Conservation (phyloP, 2,797 vertebrate species). For the Geotrypetes seraphini region DNA sequence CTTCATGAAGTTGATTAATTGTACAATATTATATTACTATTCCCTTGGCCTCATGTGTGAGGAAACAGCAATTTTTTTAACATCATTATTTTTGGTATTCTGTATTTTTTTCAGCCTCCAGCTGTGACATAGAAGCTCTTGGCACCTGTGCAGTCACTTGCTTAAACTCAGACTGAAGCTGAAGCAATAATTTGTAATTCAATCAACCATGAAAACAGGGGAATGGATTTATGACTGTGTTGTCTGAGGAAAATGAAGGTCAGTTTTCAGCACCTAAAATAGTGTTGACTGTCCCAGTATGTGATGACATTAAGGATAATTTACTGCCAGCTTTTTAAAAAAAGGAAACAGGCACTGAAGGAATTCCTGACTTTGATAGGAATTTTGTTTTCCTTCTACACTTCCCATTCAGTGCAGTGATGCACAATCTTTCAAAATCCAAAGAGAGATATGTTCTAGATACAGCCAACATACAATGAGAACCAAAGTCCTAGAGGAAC, state of each 20-base stretch:
- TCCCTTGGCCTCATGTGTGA: too few species aligned
- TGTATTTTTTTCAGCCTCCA: slow-evolving; percentile 15
- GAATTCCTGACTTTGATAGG: too few species aligned
- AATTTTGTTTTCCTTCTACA: too few species aligned
- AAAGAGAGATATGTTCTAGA: too few species aligned
- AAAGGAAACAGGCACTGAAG: slow-evolving; percentile 12
- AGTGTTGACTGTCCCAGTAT: slow-evolving; percentile 23
- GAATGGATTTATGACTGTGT: slow-evolving; percentile 38
- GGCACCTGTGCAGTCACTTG: background rate
- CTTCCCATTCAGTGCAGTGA: too few species aligned
- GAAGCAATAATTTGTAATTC: slow-evolving; percentile 38
- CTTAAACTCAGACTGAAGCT: slow-evolving; percentile 24
- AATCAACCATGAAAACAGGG: slow-evolving; percentile 31
- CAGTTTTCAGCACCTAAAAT: slow-evolving; percentile 26
- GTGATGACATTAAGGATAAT: slow-evolving; percentile 29
- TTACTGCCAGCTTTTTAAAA: slow-evolving; percentile 15
- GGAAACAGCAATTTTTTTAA: slow-evolving; percentile 29
- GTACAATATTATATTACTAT: too few species aligned
- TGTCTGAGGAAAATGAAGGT: slow-evolving; percentile 36
- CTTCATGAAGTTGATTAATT: too few species aligned
- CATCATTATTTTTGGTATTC: slow-evolving; percentile 23
- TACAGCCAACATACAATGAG: too few species aligned
- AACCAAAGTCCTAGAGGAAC: too few species aligned
- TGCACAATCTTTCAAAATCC: too few species aligned
- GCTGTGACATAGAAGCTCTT: background rate